A percentile compares a stretch with the other conserved stretches of the same genome.
phyloP scores from a whole-genome alignment of 2,797 vertebrate genomes.

The Brotula barbata region DNA sequence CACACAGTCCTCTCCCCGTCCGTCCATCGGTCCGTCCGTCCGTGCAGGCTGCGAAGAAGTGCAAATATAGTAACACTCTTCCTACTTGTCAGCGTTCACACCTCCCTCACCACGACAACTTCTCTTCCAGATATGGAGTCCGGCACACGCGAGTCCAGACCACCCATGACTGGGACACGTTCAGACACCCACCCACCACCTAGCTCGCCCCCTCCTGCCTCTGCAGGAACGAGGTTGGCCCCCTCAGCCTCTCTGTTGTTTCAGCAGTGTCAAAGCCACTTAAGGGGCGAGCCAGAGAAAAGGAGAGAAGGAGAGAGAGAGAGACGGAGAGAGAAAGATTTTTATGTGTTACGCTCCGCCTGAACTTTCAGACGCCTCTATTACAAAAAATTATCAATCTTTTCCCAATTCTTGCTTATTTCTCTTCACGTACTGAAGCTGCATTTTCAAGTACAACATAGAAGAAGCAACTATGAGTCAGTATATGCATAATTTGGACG shows the following conservation, averaged over 20 bases:
- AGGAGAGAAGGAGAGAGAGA: neutral
- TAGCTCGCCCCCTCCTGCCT: conserved; percentile 20
- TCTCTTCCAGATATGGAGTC: conserved; percentile 70
- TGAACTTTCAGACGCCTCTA: no score
- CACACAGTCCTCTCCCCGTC: conserved; percentile 10
- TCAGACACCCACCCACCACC: conserved; percentile 28
- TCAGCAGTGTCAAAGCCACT: conserved; percentile 41
- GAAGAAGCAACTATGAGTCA: no score
- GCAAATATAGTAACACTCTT: conserved; percentile 36
- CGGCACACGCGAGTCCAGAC: conserved; percentile 55
- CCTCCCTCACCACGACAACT: conserved; percentile 34
- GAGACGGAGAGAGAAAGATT: conserved; percentile 10
- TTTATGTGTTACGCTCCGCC: no score
- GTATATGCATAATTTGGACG: no score
- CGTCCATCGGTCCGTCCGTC: no score
- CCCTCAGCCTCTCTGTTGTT: conserved; percentile 42
- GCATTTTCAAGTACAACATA: no score
- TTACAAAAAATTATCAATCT: no score
- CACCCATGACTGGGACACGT: conserved; percentile 67
- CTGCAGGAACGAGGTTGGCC: conserved; percentile 48
- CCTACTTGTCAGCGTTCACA: conserved; percentile 45
- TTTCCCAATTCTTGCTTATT: no score
- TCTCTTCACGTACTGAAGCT: no score
- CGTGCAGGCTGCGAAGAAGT: conserved; percentile 16
- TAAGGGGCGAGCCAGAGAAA: conserved; percentile 7